A percentile compares a stretch with the other conserved stretches of the same genome.
phyloP scores from a whole-genome alignment of 2,888 invertebrate genomes.

The Rhamphomyia laevipes region DNA sequence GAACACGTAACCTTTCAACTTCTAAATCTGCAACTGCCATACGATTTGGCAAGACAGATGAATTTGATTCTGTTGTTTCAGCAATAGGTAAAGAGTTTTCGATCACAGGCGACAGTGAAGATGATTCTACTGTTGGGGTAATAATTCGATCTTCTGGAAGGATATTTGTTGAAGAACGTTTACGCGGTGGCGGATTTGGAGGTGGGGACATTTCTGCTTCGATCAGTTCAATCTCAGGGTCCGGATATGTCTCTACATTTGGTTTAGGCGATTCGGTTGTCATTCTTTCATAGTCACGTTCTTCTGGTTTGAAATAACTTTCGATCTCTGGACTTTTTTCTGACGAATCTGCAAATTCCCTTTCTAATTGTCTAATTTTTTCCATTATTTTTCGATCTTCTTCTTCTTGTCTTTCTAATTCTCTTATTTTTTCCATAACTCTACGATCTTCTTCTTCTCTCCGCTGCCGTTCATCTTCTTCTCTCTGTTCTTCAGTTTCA shows the following conservation, averaged over 20 bases:
- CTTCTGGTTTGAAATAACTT: conserved; percentile 12
- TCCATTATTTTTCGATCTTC: not conserved
- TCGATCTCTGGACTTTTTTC: conserved; percentile 19
- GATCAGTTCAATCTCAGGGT: conserved; percentile 23
- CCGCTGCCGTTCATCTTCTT: conserved; percentile 3
- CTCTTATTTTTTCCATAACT: conserved; percentile 10
- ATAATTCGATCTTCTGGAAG: conserved; percentile 8
- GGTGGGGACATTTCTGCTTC: conserved; percentile 22
- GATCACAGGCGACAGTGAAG: conserved; percentile 1
- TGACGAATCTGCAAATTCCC: conserved; percentile 8
- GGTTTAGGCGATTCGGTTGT: conserved; percentile 2
- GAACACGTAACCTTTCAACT: conserved; percentile 66
- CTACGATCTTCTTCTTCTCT: not conserved
- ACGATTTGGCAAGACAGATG: conserved; percentile 21
- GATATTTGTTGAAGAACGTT: conserved; percentile 19
- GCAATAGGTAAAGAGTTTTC: conserved; percentile 2
- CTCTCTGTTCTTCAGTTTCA: conserved; percentile 3
- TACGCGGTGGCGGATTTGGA: conserved; percentile 28
- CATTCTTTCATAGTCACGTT: conserved; percentile 10
- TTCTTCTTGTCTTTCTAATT: conserved; percentile 1
- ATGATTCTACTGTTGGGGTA: not conserved
- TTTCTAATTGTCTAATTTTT: not conserved
- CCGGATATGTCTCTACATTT: conserved; percentile 4
- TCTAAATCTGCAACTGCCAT: conserved; percentile 63
- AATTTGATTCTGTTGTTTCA: conserved; percentile 7